A percentile compares a stretch with the other conserved stretches of the same genome.
phyloP scores from a whole-genome alignment of 2,797 vertebrate species.

The Spea hammondii region DNA sequence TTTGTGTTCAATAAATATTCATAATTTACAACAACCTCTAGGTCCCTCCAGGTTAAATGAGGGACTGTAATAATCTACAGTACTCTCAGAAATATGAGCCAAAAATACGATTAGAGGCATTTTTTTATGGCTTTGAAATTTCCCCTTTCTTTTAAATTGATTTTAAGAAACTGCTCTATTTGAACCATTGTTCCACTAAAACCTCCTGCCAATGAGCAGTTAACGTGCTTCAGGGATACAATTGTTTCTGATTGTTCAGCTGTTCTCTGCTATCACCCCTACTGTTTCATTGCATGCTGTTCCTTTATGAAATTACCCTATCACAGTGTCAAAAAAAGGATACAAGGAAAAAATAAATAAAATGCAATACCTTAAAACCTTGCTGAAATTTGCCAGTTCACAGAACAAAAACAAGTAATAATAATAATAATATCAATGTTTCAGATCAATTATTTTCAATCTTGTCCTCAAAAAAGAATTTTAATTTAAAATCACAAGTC shows the following conservation, averaged over 20 bases:
- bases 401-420: background rate
- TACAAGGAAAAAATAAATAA: background rate
- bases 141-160: background rate
- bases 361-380: background rate
- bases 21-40: too few relatives aligned
- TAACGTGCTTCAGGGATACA: constrained; percentile 15
- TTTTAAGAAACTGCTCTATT: constrained; percentile 8
- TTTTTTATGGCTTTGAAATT: too few relatives aligned
- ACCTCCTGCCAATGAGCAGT: constrained; percentile 11
- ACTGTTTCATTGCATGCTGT: constrained; percentile 33
- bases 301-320: constrained; percentile 30
- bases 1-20: too few relatives aligned
- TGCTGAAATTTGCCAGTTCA: background rate
- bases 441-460: background rate
- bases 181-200: constrained; percentile 3
- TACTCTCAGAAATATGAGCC: too few relatives aligned
- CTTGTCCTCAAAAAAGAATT: background rate
- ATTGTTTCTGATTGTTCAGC: constrained; percentile 35
- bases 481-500: background rate
- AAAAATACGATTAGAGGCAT: too few relatives aligned
- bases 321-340: background rate
- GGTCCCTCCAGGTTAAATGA: too few relatives aligned
- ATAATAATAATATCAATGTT: background rate
- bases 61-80: too few relatives aligned
- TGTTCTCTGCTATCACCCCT: background rate